Base-by-base conservation (phyloP, 2,888 invertebrate species). In the Chymomyza fuscimana region DNA sequence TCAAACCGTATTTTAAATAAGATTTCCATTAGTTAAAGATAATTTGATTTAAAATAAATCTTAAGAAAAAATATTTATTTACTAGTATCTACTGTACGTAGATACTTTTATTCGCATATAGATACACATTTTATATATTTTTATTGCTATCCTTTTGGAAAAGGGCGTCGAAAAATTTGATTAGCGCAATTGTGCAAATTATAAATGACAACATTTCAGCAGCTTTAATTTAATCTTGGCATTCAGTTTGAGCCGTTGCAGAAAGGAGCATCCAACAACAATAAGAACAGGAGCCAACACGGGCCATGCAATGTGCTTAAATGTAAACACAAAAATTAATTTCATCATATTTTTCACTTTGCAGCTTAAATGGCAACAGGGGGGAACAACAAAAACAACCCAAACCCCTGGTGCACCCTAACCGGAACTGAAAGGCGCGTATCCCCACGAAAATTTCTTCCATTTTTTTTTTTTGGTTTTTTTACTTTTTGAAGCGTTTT, bases 101-200 rank as follows among this genome's bases (percentile, higher is more conserved):
- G 56, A 63, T 66, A 70, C 64, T 50, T 69, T 69, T 73, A 40
- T 62, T 54, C 67, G 19, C 19, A 32, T 50, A 63, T 29, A 63
- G n/a, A 51, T 29, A 50, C 52, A 54, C 52, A 64, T 59, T 7
- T 25, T 58, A 6, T 19, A 10, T 9, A 10, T 25, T 25, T 7
- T 19, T 25, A 7, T 58, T 22, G 19, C 9, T 19, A 12, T n/a
- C 59, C 25, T 59, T 22, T 46, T 40, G 1, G 61, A 40, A 19
- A 25, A 10, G 25, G 7, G 63, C 51, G 51, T 63, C 29, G 52
- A 52, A 15, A 46, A 87, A 87, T 85, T 85, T 85, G 83, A 87
- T 85, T 85, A 87, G 87, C 79, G 80, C 87, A 85, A 85, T 87
- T 86, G 83, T 80, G 83, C 78, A 83, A 87, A 85, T 83, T 83